Conservation (phyloP, 2,797 vertebrate genomes). For the Sparus aurata region DNA sequence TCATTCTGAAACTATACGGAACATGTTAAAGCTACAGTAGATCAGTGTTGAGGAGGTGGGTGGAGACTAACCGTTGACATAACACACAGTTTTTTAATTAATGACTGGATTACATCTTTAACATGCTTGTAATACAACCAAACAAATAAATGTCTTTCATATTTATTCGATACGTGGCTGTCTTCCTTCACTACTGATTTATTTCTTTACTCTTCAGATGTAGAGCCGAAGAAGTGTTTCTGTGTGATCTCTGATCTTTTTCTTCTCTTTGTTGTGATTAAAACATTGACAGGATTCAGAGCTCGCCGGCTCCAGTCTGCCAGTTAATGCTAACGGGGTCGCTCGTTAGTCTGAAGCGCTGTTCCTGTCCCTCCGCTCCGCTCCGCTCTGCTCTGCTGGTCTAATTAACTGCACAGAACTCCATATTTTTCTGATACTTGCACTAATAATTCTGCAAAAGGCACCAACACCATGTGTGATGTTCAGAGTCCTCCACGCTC, state of each 20-base stretch:
- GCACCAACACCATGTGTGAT: not conserved
- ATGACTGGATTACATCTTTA: not conserved
- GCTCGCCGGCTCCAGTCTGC: too few relatives aligned
- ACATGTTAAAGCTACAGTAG: not conserved
- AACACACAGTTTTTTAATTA: not conserved
- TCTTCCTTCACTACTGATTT: not conserved
- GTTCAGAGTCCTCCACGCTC: too few relatives aligned
- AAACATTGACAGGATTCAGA: not conserved
- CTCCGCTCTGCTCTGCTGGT: too few relatives aligned
- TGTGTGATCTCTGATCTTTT: not conserved
- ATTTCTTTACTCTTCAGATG: not conserved
- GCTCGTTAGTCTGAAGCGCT: too few relatives aligned
- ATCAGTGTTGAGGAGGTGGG: not conserved
- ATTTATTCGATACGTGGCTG: not conserved
- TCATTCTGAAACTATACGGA: not conserved
- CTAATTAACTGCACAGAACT: too few relatives aligned
- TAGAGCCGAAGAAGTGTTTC: not conserved
- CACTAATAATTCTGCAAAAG: too few relatives aligned
- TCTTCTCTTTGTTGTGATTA: not conserved
- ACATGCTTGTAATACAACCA: not conserved
- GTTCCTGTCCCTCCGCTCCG: too few relatives aligned
- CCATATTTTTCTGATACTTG: too few relatives aligned
- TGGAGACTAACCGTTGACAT: not conserved
- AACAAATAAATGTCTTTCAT: conserved; percentile 38
- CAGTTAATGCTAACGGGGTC: too few relatives aligned